Evolutionary conservation across 2,797 vertebrate genomes (phyloP).

Genomic region (Hafferia zeledoni): DNA sequence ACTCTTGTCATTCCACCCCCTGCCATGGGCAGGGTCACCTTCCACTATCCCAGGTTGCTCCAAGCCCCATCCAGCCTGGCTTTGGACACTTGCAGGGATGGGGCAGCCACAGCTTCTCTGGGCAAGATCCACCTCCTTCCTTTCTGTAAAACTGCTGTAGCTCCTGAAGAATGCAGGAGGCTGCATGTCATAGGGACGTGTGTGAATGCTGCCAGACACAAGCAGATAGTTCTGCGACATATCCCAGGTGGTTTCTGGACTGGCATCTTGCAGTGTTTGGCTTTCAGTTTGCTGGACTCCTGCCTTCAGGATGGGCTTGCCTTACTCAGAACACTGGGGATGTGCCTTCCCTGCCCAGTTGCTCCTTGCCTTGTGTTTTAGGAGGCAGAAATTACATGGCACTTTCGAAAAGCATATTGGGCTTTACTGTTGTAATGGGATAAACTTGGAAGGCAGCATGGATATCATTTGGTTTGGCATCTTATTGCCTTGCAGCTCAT

Average conservation of each 20-base stretch:
- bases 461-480: background rate
- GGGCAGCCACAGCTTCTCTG: background rate
- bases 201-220: background rate
- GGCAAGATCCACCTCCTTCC: background rate
- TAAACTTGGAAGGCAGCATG: background rate
- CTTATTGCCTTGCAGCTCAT: background rate
- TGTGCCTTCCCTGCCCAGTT: background rate
- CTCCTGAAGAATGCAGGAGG: background rate
- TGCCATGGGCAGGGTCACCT: background rate
- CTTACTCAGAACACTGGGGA: rapidly evolving
- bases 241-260: background rate
- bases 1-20: background rate
- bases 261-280: background rate
- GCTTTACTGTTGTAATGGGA: background rate
- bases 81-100: background rate
- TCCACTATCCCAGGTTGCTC: background rate
- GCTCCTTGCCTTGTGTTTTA: background rate
- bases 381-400: background rate
- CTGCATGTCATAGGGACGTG: background rate
- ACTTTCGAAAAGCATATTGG: background rate
- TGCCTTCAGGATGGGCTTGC: background rate
- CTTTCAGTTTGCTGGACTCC: background rate
- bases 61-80: rapidly evolving
- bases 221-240: background rate
- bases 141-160: background rate